A percentile compares a stretch with the other conserved stretches of the same genome.
Conservation (phyloP, 2,797 vertebrate genomes). For the Chelonia mydas region DNA sequence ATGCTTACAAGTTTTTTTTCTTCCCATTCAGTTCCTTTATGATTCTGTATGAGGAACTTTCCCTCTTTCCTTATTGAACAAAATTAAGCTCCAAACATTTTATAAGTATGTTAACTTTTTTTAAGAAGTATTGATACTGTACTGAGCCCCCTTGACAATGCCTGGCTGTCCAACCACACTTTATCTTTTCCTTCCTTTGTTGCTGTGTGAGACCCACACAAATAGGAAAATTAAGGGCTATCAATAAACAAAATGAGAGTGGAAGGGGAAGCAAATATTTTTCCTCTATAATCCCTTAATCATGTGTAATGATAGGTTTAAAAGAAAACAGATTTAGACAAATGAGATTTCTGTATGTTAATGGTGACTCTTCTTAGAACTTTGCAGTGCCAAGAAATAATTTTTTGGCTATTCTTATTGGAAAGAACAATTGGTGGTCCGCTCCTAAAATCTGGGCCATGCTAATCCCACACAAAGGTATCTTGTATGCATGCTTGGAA, state of each 20-base stretch:
- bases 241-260: rapidly evolving
- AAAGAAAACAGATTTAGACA: background rate
- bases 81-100: background rate
- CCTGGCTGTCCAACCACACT: background rate
- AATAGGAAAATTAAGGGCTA: background rate
- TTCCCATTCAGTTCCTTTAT: background rate
- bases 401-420: background rate
- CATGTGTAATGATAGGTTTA: background rate
- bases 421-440: rapidly evolving
- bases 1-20: background rate
- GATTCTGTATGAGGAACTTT: background rate
- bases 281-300: background rate
- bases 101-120: background rate
- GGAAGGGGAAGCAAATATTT: background rate
- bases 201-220: background rate
- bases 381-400: background rate
- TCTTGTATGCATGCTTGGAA: background rate
- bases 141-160: background rate
- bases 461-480: background rate
- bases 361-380: background rate
- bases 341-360: background rate
- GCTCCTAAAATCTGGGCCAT: background rate
- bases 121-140: background rate
- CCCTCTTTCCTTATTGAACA: background rate
- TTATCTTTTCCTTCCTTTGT: background rate